Evolutionary conservation across 1,140 invertebrate species (phyloP).

Genomic region (Aricia agestis): DNA sequence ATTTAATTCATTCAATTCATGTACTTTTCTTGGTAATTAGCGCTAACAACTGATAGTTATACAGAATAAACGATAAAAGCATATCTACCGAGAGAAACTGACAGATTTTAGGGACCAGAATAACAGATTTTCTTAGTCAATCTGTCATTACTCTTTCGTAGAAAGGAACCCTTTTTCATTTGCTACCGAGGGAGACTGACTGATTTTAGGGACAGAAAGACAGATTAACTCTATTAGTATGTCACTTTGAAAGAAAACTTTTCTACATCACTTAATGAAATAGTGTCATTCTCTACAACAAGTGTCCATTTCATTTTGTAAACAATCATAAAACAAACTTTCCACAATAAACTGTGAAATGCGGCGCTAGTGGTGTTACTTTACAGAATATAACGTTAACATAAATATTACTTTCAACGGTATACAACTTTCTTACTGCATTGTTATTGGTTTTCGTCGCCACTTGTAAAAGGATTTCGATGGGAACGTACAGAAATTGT

Average conservation of each 20-base stretch:
- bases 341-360: not conserved
- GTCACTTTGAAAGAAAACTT: too few species aligned
- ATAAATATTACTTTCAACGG: slow-evolving; percentile 1
- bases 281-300: too few species aligned
- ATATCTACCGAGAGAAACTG: too few species aligned
- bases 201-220: too few species aligned
- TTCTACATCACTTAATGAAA: too few species aligned
- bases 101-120: too few species aligned
- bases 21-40: not conserved
- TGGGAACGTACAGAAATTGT: not conserved
- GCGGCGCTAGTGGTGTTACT: not conserved
- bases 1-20: not conserved
- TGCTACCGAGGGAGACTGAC: too few species aligned
- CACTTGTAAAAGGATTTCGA: not conserved
- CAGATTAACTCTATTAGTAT: too few species aligned
- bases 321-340: not conserved
- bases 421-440: not conserved
- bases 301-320: not conserved
- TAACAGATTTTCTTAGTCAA: too few species aligned
- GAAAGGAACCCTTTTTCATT: too few species aligned
- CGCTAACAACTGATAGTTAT: not conserved
- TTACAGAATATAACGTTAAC: not conserved
- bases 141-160: too few species aligned
- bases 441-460: slow-evolving; percentile 4
- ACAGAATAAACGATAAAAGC: too few species aligned